Evolutionary conservation across 2,797 vertebrate species (phyloP).

Genomic region (Sebastes melanostomus): DNA sequence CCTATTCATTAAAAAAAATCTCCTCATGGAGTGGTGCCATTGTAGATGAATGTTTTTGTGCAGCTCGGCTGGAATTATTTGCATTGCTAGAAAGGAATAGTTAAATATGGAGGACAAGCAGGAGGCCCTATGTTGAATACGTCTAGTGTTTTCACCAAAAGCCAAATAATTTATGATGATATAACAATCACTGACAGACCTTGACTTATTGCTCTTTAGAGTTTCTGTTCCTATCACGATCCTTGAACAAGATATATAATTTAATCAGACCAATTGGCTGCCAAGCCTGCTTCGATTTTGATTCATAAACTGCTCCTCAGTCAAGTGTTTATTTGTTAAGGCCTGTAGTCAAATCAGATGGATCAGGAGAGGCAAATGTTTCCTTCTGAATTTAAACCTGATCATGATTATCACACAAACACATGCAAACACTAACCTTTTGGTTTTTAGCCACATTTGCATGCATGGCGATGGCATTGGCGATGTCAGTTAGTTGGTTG

Average conservation of each 20-base stretch:
- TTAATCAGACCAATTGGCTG: background rate
- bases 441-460: background rate
- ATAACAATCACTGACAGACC: background rate
- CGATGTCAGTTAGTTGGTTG: background rate
- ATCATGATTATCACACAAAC: background rate
- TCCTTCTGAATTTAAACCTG: background rate
- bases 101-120: slow-evolving; percentile 3
- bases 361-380: background rate
- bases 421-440: background rate
- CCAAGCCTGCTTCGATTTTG: background rate
- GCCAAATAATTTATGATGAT: slow-evolving; percentile 3
- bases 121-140: background rate
- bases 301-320: background rate
- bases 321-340: slow-evolving; percentile 3
- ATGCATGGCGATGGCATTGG: background rate
- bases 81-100: slow-evolving; percentile 5
- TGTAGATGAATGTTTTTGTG: slow-evolving; percentile 19
- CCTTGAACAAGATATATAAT: background rate
- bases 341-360: background rate
- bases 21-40: background rate
- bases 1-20: slow-evolving; percentile 39
- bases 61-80: slow-evolving; percentile 4
- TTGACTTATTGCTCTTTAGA: background rate
- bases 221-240: background rate
- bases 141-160: background rate